Evolutionary conservation across 2,113 vertebrate species (phyloP), one percentile per base, ranked within the genome.

Genomic region (Osmerus eperlanus): DNA sequence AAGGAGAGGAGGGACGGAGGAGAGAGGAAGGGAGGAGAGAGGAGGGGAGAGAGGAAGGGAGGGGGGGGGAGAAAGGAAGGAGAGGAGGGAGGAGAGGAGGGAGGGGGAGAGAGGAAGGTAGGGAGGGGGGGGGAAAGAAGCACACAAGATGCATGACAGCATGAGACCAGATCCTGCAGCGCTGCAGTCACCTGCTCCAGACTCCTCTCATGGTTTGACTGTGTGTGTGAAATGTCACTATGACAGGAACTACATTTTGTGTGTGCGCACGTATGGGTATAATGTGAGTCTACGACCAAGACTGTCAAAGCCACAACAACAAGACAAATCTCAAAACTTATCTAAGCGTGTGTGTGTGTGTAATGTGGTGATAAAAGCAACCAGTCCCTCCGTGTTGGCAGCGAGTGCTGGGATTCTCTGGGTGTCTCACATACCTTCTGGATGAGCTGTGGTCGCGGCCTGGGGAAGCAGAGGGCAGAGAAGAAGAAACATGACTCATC

Each of bases 401-500:
- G 32, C 32, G 4, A 36, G 32, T 36, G 32, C 32, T 36, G 4
- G 16, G 68, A 78, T 71, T 84, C 72, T 67, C 78, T 75, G 52
- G 78, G 81, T 69, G 11, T 81, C 79, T 80, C 15, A 78, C 89
- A 81, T 89, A 93, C 92, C 92, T 92, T 90, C 85, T 90, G 74
- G 85, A 81, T 70, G 91, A 92, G 86, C 80, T 89, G 88, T 83
- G 62, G 54, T 92, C 91, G 55, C 92, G 91, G 84, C 89, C 92
- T 93, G 86, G 72, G 72, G 86, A 16, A 56, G 54, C 5, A 56
- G 54, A 56, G n/a, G 54, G 54, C 3, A n/a, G 16, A 56, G 54
- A 56, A 18, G 53, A 18, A 9, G 16, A 1, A 29, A 32, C 25
- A 65, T 47, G 41, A 47, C 9, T 47, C 41, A 47, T 47, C 9